phyloP scores from a whole-genome alignment of 2,888 invertebrate species.

The Bhutanitis thaidina region DNA sequence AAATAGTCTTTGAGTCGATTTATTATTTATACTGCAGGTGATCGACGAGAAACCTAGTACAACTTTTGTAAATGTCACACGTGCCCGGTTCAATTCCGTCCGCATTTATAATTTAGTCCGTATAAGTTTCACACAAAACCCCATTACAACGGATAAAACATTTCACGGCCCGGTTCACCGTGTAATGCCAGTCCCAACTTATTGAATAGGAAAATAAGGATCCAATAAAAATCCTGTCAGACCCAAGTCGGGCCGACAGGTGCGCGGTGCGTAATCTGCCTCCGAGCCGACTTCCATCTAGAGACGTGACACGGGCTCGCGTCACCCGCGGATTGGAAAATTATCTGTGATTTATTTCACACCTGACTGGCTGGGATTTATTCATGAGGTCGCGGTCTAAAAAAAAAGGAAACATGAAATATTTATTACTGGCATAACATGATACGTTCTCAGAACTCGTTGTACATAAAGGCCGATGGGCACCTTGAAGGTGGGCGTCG shows the following conservation, averaged over 20 bases:
- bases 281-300: slow-evolving; percentile 13
- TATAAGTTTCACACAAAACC: slow-evolving; percentile 10
- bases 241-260: slow-evolving; percentile 59
- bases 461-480: neutral
- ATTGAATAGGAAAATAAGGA: slow-evolving; percentile 67
- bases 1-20: too few species aligned
- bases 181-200: slow-evolving; percentile 65
- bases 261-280: slow-evolving; percentile 29
- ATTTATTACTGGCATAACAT: neutral
- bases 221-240: slow-evolving; percentile 75
- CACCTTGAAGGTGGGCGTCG: too few species aligned
- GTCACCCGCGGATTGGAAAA: slow-evolving; percentile 15
- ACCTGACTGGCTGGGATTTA: slow-evolving; percentile 15
- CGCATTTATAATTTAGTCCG: slow-evolving; percentile 20
- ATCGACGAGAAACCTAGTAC: too few species aligned
- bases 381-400: slow-evolving; percentile 5
- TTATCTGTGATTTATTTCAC: slow-evolving; percentile 21
- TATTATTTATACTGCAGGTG: too few species aligned
- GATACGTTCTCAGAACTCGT: too few species aligned
- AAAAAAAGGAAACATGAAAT: neutral
- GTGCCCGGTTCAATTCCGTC: too few species aligned
- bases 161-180: slow-evolving; percentile 61
- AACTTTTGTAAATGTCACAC: too few species aligned
- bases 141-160: slow-evolving; percentile 36
- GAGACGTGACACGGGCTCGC: slow-evolving; percentile 13